Base-by-base conservation (phyloP, 2,113 vertebrate genomes). In the Gallinago media region DNA sequence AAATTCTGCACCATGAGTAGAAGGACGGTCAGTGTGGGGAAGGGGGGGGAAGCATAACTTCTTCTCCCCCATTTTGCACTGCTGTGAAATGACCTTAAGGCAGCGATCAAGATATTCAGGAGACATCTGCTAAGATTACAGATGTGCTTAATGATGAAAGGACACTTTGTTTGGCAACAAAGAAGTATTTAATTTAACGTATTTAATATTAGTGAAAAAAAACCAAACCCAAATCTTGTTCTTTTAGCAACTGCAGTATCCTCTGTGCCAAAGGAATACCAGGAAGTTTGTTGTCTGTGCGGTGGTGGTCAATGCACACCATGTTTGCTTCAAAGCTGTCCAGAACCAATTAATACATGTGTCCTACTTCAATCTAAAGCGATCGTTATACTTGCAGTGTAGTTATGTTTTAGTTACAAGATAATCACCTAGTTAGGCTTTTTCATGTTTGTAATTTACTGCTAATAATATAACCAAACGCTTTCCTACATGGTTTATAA, bases 371-470 rank as follows among this genome's bases (percentile, higher is more conserved):
- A 85, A 78, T 42, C 31, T 22, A 46, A 79, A 85, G 25, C 6
- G 25, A 73, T 85, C 2, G 1, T 8, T 62, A 8, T 15, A 55
- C 9, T 66, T 3, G 0, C 3, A 3, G 12, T 42, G 19, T 58
- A 77, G 65, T 94, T 79, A 61, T n/a, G 15, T 20, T 86, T 86
- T 77, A 50, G 36, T 66, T 95, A 71, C 46, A 74, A 59, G 23
- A 32, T 91, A 91, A 71, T 31, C 11, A 62, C 14, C 18, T 86
- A 86, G 91, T 89, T 95, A 84, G 49, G 61, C 47, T 79, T 81
- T 55, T 89, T 63, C 50, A 25, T 70, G 46, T 59, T 23, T 50
- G 32, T 59, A 91, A 62, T 89, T 89, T 78, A 47, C 1, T 4
- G 32, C 46, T 86, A 46, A 32, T 83, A 80, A 42, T 77, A 74